Evolutionary conservation across 1,140 invertebrate genomes (phyloP).

Genomic region (Brachionus sp.): DNA sequence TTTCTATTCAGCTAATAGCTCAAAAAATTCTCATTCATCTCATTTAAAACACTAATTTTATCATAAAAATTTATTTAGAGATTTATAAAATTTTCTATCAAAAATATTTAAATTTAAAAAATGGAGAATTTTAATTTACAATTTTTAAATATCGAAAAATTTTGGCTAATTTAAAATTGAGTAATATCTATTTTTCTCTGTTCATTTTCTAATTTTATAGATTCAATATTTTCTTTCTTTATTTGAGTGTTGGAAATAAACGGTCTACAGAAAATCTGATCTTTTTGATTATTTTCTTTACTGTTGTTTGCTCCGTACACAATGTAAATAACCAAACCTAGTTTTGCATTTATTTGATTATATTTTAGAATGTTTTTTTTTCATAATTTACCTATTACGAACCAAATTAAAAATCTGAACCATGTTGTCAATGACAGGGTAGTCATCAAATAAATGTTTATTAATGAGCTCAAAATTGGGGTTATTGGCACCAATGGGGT

Average conservation of each 20-base stretch:
- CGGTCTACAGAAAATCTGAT: not conserved
- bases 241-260: not conserved
- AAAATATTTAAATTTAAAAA: not conserved
- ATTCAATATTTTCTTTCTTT: not conserved
- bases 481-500: constrained; percentile 79
- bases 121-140: not conserved
- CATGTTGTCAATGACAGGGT: constrained; percentile 77
- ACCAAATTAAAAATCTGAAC: constrained; percentile 79
- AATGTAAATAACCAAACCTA: not conserved
- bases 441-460: constrained; percentile 82
- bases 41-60: not conserved
- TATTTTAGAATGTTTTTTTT: not conserved
- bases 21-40: not conserved
- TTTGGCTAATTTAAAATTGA: not conserved
- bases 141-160: not conserved
- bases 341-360: not conserved
- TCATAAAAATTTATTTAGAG: not conserved
- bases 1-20: not conserved
- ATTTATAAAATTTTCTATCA: not conserved
- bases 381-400: constrained; percentile 59
- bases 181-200: not conserved
- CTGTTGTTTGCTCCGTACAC: not conserved
- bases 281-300: not conserved
- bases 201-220: no score
- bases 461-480: constrained; percentile 75